A percentile compares a stretch with the other conserved stretches of the same genome.
Evolutionary conservation across 2,113 vertebrate species (phyloP).

Genomic region (Channa maculata): DNA sequence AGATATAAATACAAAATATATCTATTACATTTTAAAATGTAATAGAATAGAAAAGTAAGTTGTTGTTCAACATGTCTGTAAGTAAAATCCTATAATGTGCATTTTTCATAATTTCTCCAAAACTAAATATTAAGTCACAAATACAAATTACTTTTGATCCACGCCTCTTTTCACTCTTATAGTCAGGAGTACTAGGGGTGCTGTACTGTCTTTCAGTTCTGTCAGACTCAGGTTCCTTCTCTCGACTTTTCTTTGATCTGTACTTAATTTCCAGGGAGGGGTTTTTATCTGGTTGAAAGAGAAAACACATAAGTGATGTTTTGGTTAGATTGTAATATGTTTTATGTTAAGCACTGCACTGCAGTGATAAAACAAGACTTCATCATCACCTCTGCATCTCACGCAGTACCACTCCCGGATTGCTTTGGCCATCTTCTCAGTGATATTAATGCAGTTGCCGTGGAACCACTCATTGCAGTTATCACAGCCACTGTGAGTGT

Average conservation of each 20-base stretch:
- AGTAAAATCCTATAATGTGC: not conserved
- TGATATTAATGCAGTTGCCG: slow-evolving; percentile 93
- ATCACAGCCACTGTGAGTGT: slow-evolving; percentile 88
- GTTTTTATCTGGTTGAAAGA: slow-evolving; percentile 81
- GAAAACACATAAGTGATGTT: not conserved
- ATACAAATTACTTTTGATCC: slow-evolving; percentile 80
- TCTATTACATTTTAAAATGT: no score
- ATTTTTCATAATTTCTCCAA: not conserved
- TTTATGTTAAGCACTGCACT: not conserved
- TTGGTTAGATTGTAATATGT: not conserved
- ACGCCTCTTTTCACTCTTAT: slow-evolving; percentile 80
- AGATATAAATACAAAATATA: no score
- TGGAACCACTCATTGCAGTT: slow-evolving; percentile 97
- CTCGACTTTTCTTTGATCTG: slow-evolving; percentile 88
- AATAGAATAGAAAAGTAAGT: no score
- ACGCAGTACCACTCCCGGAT: slow-evolving; percentile 94
- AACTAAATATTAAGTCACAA: not conserved
- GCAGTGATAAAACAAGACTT: not conserved
- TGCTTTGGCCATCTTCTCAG: slow-evolving; percentile 93
- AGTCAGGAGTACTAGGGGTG: slow-evolving; percentile 78
- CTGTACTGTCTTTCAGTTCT: slow-evolving; percentile 77
- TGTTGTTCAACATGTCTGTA: no score
- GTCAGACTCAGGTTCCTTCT: slow-evolving; percentile 82
- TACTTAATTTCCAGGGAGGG: slow-evolving; percentile 89
- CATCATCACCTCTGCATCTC: slow-evolving; percentile 86